Percentiles rank a stretch among this genome's conserved stretches.
phyloP scores from a whole-genome alignment of 2,797 vertebrate species.

The Ciconia nigra region DNA sequence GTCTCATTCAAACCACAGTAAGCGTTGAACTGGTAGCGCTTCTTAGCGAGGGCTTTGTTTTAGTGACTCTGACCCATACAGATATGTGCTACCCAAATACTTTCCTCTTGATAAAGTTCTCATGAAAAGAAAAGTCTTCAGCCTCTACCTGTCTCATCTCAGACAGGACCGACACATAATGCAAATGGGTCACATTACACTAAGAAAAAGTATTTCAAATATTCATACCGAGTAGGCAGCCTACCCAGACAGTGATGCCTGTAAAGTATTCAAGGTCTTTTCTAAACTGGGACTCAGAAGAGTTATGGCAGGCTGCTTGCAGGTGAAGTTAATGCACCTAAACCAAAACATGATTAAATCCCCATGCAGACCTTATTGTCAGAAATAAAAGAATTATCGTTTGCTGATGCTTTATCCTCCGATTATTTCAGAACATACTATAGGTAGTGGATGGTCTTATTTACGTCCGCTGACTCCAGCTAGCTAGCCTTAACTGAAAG shows the following conservation, averaged over 20 bases:
- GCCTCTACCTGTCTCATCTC: not conserved
- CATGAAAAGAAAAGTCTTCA: not conserved
- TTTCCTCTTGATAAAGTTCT: not conserved
- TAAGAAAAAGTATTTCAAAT: not conserved
- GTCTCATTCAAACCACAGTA: not conserved
- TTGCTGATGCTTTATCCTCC: not conserved
- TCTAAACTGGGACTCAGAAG: not conserved
- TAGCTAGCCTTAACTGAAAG: not conserved
- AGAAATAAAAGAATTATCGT: not conserved
- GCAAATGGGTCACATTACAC: not conserved
- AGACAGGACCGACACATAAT: not conserved
- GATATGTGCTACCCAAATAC: not conserved
- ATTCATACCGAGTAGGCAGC: not conserved
- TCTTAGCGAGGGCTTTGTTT: not conserved
- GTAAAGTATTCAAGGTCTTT: not conserved
- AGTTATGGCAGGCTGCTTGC: not conserved
- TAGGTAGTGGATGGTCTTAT: not conserved
- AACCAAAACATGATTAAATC: not conserved
- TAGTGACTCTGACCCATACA: not conserved
- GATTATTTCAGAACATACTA: not conserved
- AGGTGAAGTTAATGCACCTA: not conserved
- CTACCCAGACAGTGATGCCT: not conserved
- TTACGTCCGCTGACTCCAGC: not conserved
- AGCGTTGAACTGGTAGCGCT: not conserved
- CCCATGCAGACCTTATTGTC: accelerated